Percentiles rank a stretch among this genome's conserved stretches.
These are phyloP conservation scores for Sebastes flavidus DNA, from an alignment of 2,797 vertebrate species.

Conservation along the genomic window DNA sequence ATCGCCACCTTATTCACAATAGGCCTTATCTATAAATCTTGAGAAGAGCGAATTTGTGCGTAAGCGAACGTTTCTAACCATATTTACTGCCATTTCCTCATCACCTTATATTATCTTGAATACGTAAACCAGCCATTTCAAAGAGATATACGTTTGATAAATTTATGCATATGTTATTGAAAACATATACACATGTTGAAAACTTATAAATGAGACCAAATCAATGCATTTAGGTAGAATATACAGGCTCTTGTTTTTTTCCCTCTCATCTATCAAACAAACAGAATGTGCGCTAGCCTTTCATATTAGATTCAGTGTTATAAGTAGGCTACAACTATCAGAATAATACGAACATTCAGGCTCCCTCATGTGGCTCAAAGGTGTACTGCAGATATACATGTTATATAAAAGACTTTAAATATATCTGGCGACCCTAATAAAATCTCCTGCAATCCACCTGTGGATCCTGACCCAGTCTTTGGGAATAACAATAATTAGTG, in stretches of 20 bases:
- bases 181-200: too few relatives aligned
- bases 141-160: not conserved
- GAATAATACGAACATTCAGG: not conserved
- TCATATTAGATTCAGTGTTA: too few relatives aligned
- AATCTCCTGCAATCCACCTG: not conserved
- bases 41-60: not conserved
- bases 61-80: not conserved
- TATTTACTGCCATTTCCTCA: not conserved
- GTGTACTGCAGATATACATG: not conserved
- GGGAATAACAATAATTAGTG: not conserved
- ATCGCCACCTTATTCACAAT: too few relatives aligned
- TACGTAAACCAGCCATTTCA: not conserved
- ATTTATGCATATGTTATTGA: not conserved
- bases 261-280: not conserved
- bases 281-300: not conserved
- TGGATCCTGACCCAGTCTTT: too few relatives aligned
- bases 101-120: not conserved
- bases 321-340: not conserved
- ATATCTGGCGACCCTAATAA: not conserved
- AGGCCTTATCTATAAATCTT: not conserved
- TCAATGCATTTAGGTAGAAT: not conserved
- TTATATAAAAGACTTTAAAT: not conserved
- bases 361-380: not conserved
- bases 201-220: not conserved
- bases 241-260: not conserved